phyloP scores from a whole-genome alignment of 1,140 invertebrate genomes.

The Lordiphosa collinella region DNA sequence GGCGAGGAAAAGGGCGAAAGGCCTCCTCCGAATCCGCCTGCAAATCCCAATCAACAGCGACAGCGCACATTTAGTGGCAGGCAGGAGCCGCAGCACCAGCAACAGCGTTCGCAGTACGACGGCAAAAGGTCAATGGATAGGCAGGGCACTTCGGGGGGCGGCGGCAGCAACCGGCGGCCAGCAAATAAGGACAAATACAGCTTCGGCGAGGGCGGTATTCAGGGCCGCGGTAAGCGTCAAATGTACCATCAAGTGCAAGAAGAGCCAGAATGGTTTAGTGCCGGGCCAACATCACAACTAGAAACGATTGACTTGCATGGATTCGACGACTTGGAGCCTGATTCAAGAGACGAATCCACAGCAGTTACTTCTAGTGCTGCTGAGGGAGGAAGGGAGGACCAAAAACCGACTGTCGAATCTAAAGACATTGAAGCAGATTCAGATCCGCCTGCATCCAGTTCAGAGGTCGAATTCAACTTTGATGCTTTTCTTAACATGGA shows the following conservation, averaged over 20 bases:
- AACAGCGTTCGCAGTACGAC: conserved; percentile 31
- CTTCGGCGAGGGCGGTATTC: conserved; percentile 10
- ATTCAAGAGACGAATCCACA: not conserved
- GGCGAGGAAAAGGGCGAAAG: conserved; percentile 36
- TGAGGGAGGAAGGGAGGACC: not conserved
- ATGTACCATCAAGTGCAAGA: conserved; percentile 81
- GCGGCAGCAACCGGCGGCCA: conserved; percentile 20
- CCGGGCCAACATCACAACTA: conserved; percentile 92
- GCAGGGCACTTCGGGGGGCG: not conserved
- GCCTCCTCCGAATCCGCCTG: conserved; percentile 6
- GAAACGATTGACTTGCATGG: conserved; percentile 96
- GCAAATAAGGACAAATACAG: conserved; percentile 45
- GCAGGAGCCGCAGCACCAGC: conserved; percentile 15
- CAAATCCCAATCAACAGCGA: conserved; percentile 17
- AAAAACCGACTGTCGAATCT: not conserved
- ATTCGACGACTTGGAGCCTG: conserved; percentile 86
- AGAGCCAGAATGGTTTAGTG: conserved; percentile 89
- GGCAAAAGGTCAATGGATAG: conserved; percentile 25
- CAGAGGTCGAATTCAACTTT: conserved; percentile 79
- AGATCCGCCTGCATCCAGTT: conserved; percentile 4
- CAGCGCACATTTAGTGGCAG: conserved; percentile 28
- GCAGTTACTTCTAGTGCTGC: conserved; percentile 74
- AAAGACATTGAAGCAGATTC: conserved; percentile 5
- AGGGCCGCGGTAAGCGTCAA: conserved; percentile 62
- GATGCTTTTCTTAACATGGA: conserved; percentile 87